phyloP scores from a whole-genome alignment of 2,888 invertebrate species.

The Platerodrilus igneus region DNA sequence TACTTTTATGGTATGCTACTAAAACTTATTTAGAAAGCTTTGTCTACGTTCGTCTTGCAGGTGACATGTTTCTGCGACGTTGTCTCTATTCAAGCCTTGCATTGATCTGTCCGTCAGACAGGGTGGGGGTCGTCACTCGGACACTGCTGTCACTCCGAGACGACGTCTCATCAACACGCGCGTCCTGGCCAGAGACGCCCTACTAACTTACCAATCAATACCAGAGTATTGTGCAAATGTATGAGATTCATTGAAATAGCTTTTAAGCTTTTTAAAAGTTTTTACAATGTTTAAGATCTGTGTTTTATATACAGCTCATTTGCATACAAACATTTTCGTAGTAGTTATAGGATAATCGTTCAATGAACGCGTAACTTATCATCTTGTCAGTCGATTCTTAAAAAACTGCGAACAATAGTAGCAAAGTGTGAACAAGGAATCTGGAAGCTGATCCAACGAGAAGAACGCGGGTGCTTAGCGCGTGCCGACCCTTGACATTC shows the following conservation, averaged over 20 bases:
- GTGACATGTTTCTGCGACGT: conserved; percentile 29
- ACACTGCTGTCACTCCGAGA: conserved; percentile 32
- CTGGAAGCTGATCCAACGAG: conserved; percentile 27
- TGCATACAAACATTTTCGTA: too few species aligned
- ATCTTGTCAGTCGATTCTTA: too few species aligned
- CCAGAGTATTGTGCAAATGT: conserved; percentile 20
- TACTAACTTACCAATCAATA: conserved; percentile 28
- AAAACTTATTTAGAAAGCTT: too few species aligned
- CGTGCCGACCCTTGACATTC: conserved; percentile 43
- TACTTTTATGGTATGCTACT: too few species aligned
- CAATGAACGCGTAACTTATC: too few species aligned
- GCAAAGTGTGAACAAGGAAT: conserved; percentile 23
- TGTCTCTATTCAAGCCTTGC: conserved; percentile 25
- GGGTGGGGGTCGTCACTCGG: conserved; percentile 28
- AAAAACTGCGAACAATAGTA: conserved; percentile 6
- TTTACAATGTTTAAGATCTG: too few species aligned
- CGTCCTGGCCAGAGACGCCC: conserved; percentile 30
- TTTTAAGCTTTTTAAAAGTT: too few species aligned
- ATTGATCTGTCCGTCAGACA: conserved; percentile 29
- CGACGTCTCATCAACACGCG: conserved; percentile 34
- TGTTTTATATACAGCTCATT: too few species aligned
- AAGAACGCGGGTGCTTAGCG: conserved; percentile 32
- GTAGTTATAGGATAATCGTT: too few species aligned
- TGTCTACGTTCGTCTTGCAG: conserved; percentile 32
- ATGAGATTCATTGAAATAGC: too few species aligned